Evolutionary conservation across 2,113 vertebrate genomes (phyloP).

Genomic region (human): GRCh38 chr18:77316001-77316500

Average conservation of each 20-base stretch:
- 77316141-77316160: not conserved
- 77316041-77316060: not conserved
- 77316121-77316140: not conserved
- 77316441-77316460: not conserved
- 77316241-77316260: rapidly evolving
- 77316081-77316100: not conserved
- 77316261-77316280: not conserved
- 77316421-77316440: not conserved
- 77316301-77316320: not conserved
- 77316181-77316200: not conserved
- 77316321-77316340: too few relatives aligned
- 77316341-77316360: rapidly evolving
- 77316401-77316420: too few relatives aligned
- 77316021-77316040: not conserved
- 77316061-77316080: not conserved
- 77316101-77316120: not conserved
- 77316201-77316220: not conserved
- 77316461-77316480: not conserved
- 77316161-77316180: rapidly evolving
- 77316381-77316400: not conserved
- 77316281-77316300: rapidly evolving
- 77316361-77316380: not conserved
- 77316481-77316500: not conserved
- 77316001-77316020: too few relatives aligned
- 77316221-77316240: not conserved